A percentile compares a stretch with the other conserved stretches of the same genome.
Conservation (phyloP, 2,797 vertebrate species). For the Diceros bicornis region DNA sequence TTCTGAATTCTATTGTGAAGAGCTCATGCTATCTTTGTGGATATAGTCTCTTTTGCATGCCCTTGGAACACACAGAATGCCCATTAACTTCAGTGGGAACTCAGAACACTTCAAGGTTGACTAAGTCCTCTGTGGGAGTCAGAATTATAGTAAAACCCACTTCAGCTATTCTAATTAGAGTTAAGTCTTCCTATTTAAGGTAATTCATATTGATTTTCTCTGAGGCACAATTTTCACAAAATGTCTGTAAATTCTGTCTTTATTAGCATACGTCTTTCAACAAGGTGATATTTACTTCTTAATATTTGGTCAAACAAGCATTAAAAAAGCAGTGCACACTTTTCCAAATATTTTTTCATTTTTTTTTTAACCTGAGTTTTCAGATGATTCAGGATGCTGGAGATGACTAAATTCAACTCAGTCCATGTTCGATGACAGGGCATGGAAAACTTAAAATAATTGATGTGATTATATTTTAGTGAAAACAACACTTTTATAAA, state of each 20-base stretch:
- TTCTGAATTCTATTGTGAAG: background rate
- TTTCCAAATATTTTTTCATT: background rate
- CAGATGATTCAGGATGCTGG: background rate
- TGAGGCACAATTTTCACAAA: slow-evolving; percentile 30
- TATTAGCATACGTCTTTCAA: background rate
- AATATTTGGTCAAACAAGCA: background rate
- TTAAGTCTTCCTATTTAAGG: slow-evolving; percentile 29
- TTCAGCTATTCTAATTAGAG: background rate
- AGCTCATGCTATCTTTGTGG: rapidly evolving
- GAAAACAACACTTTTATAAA: background rate
- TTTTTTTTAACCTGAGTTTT: background rate
- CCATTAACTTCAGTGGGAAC: background rate
- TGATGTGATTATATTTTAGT: background rate
- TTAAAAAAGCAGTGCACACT: background rate
- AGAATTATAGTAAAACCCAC: background rate
- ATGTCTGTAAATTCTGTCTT: background rate
- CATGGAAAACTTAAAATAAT: background rate
- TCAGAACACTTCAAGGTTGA: background rate
- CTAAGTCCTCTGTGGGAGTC: background rate
- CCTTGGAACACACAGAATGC: background rate
- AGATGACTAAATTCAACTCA: background rate
- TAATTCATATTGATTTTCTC: background rate
- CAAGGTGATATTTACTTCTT: background rate
- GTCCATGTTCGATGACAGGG: background rate
- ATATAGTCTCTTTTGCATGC: background rate